Base-by-base conservation (phyloP, 2,888 invertebrate species). In the Hirudinaria manillensis region DNA sequence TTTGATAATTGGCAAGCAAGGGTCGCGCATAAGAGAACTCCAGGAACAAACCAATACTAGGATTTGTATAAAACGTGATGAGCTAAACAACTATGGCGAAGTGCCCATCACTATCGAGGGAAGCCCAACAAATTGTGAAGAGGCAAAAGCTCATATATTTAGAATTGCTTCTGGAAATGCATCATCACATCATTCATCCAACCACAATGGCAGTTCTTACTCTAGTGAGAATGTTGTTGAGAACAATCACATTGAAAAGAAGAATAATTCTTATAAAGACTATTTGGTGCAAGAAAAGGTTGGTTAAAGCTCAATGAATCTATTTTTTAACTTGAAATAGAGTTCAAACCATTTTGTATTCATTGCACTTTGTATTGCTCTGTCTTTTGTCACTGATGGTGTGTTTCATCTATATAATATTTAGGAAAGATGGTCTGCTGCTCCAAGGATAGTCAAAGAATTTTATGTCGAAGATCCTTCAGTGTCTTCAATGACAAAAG, bases 381-480 rank as follows among this genome's bases (percentile, higher is more conserved):
- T 45, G 16, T 45, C 13, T 45, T 45, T 45, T 45, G 16, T 45
- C 13, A 45, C 45, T 45, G 16, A 6, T 45, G 16, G 10, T 45
- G 1, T 45, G 16, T 45, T 45, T 7, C 36, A 36, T 45, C 16
- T 45, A 1, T 45, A 16, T 1, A 10, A 45, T 45, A 45, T 45
- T 45, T 45, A 61, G 61, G 61, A 7, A 61, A 61, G 29, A 10
- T 61, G 61, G 61, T 61, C 61, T 10, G 29, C 24, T 27, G 61
- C 89, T 32, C 90, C 91, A 0, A 87, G 88, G 2, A 88, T 95
- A 24, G 86, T 88, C 0, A 95, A 95, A 85, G 86, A 92, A 79
- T 94, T 95, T 82, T 96, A 96, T 81, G 85, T 88, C 73, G 94
- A 95, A 87, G 89, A 90, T 81, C 89, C 90, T 0, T 88, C 86